Conservation (phyloP, 1,140 invertebrate genomes). For the Drosophila lowei region DNA sequence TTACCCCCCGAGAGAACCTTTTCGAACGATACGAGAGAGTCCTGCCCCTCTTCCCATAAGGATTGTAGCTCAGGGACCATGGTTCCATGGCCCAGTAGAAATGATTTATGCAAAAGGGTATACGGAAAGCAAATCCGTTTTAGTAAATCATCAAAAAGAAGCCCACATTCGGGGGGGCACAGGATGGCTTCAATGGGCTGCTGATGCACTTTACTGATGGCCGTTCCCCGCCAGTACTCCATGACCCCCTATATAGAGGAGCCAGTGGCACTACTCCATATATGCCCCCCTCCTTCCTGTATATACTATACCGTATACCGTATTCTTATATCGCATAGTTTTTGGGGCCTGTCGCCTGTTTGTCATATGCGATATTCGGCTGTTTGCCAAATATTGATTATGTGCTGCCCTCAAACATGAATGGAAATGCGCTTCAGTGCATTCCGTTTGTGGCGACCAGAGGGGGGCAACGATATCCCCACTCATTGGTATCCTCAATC, state of each 20-base stretch:
- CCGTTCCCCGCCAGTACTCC: slow-evolving; percentile 3
- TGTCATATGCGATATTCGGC: slow-evolving; percentile 77
- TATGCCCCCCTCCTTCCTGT: too few species aligned
- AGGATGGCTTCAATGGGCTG: slow-evolving; percentile 34
- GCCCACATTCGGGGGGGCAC: slow-evolving; percentile 29
- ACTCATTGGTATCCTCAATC: too few species aligned
- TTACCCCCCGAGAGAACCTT: too few species aligned
- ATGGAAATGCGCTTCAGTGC: slow-evolving; percentile 74
- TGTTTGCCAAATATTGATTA: slow-evolving; percentile 78
- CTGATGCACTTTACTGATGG: slow-evolving; percentile 58
- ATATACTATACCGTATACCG: too few species aligned
- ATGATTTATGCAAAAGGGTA: slow-evolving; percentile 41
- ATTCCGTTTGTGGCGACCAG: slow-evolving; percentile 26
- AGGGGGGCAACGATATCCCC: slow-evolving; percentile 1
- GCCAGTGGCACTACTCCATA: too few species aligned
- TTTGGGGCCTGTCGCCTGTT: slow-evolving; percentile 61
- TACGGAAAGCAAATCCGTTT: slow-evolving; percentile 35
- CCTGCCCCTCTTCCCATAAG: too few species aligned
- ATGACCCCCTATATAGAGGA: slow-evolving; percentile 10
- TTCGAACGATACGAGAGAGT: too few species aligned
- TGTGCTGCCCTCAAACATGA: slow-evolving; percentile 74
- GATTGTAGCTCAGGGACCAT: too few species aligned
- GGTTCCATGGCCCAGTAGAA: slow-evolving; percentile 9
- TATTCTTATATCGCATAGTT: slow-evolving; percentile 49
- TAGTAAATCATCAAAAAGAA: slow-evolving; percentile 67